These are phyloP conservation scores for Xerus rutilus DNA, from an alignment of 2,797 vertebrate species.

Conservation along the genomic window DNA sequence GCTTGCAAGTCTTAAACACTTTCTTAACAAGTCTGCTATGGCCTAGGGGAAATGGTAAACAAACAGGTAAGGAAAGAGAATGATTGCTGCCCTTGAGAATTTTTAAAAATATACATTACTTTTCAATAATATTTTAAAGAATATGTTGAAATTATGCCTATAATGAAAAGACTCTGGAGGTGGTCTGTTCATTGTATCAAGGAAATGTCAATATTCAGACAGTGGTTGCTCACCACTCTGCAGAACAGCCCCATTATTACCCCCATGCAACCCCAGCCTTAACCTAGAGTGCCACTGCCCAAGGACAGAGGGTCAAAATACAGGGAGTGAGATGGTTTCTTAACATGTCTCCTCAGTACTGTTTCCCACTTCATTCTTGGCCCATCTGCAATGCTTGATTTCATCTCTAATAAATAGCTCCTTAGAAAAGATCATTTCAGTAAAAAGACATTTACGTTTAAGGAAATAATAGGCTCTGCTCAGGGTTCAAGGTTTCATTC, in stretches of 20 bases:
- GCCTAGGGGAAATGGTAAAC: background rate
- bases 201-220: background rate
- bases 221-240: background rate
- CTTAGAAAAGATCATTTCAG: background rate
- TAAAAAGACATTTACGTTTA: constrained; percentile 9
- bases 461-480: background rate
- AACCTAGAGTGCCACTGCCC: background rate
- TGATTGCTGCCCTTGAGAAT: background rate
- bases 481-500: background rate
- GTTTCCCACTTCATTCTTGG: background rate
- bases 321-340: background rate
- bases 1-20: background rate
- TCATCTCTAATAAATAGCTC: constrained; percentile 6
- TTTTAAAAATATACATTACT: background rate
- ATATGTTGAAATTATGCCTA: background rate
- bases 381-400: background rate
- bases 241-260: background rate
- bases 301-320: background rate
- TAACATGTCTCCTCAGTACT: background rate
- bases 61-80: constrained; percentile 29
- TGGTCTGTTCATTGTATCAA: background rate
- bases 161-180: background rate
- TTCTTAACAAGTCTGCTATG: constrained; percentile 1
- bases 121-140: constrained; percentile 42
- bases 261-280: background rate